Base-by-base conservation (phyloP, 2,797 vertebrate species). In the Halcyon chelicuti region DNA sequence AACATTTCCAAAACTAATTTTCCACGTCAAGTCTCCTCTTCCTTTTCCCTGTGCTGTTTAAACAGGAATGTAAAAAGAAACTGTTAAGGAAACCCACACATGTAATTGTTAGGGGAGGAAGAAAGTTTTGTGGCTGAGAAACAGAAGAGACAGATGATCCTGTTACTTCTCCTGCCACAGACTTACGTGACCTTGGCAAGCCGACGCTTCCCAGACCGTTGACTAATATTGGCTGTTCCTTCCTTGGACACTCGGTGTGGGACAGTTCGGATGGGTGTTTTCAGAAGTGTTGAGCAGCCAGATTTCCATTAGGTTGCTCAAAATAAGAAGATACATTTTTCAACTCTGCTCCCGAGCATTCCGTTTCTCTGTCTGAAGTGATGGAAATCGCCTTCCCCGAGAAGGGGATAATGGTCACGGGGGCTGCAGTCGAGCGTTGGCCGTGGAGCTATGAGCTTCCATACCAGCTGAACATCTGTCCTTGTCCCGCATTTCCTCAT, bases 31-130 rank as follows among this genome's bases (percentile, higher is more conserved):
- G 96, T 96, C 96, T 97, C 91, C 87, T 95, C 88, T 97, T 97
- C 94, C 96, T 97, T 97, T 95, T 94, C 94, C 94, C 96, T 87
- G 70, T 88, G 80, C 91, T 95, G 86, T 97, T 98, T 97, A 97
- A 95, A 97, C 95, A 97, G 96, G 93, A 91, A 96, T 96, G 96
- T 98, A 97, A 97, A 85, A 96, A 94, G 96, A 97, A 97, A 95
- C 93, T 91, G 92, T 97, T 97, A 95, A 95, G 96, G 91, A 97
- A 97, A 97, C 79, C 94, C 88, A 94, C 92, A 96, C 62, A 87
- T 96, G 86, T 97, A 94, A 95, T 97, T 94, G 93, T 95, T 97
- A 89, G 67, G 83, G 90, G 85, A 96, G 82, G 81, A 92, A 86
- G 86, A 93, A 88, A 61, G 88, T 91, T 95, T 93, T 96, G 95